Base-by-base conservation (phyloP, 2,888 invertebrate genomes). In the Noctuana brunneofusca region DNA sequence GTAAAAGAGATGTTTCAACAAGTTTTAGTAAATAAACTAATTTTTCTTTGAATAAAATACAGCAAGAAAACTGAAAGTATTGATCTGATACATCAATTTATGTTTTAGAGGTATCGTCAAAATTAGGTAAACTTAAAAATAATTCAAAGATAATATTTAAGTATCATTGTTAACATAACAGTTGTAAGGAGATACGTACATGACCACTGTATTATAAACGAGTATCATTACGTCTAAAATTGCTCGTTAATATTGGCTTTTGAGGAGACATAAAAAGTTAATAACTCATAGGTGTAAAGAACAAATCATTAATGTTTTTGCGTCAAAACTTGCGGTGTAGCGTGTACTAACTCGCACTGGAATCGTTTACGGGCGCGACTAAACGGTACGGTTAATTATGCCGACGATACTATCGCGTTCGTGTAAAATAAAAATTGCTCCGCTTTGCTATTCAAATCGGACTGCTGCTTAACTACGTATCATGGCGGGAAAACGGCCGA, bases 301-400 rank as follows among this genome's bases (percentile, higher is more conserved):
- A 48, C 27, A 8, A 27, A 46, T 20, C n/a, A 43, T 43, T 54
- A 27, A 6, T 24, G 58, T 59, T 52, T 59, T 59, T 59, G 14
- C 32, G 41, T 50, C 35, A 35, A 22, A 48, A 60, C 24, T 54
- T 54, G 60, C 35, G 35, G n/a, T 22, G 49, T 62, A 12, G 63
- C 53, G 63, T 75, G 74, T 74, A 75, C 74, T 67, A 68, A 71
- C 74, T 70, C 67, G 69, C 68, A 67, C 67, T 74, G 71, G 75
- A 78, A 79, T 75, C 81, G 80, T 80, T 86, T 81, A 84, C 75
- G 72, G 73, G 73, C 67, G 74, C 76, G 80, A 85, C 87, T 89
- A 89, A 89, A 89, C 83, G 84, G 83, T 81, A 78, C 75, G 76
- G 78, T 84, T 87, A 88, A 88, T 89, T 86, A 84, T 79, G 57